phyloP scores from a whole-genome alignment of 2,888 invertebrate species.

The Syrista parreyssii region DNA sequence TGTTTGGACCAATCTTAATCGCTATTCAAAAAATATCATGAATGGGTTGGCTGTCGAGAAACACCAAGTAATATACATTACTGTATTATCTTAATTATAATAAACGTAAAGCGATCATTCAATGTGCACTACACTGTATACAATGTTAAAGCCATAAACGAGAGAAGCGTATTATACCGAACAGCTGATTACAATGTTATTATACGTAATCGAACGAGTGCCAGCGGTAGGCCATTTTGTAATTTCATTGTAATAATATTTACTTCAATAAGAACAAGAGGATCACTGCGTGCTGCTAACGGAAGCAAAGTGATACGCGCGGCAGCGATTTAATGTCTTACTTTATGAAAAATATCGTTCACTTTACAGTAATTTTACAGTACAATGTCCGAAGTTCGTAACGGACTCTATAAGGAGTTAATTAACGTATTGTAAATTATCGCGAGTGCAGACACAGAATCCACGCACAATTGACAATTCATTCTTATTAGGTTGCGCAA shows the following conservation, averaged over 20 bases:
- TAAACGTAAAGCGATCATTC: not conserved
- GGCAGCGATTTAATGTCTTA: not conserved
- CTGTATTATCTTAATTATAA: constrained; percentile 4
- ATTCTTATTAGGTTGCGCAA: constrained; percentile 32
- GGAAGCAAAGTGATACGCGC: not conserved
- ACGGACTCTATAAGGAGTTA: constrained; percentile 27
- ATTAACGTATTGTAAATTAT: constrained; percentile 29
- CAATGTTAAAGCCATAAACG: constrained; percentile 38
- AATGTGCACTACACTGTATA: constrained; percentile 34
- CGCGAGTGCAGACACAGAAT: constrained; percentile 31
- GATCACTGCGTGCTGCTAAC: not conserved
- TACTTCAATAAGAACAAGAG: not conserved
- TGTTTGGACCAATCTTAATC: not conserved
- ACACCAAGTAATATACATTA: constrained; percentile 8
- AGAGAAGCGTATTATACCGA: constrained; percentile 1
- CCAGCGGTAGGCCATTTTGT: not conserved
- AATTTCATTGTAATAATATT: constrained; percentile 1
- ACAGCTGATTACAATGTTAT: not conserved
- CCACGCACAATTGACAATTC: constrained; percentile 24
- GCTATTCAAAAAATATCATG: not conserved
- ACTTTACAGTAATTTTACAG: not conserved
- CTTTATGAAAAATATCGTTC: not conserved
- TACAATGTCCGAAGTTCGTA: constrained; percentile 6
- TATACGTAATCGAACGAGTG: not conserved
- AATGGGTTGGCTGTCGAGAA: not conserved